Conservation (phyloP, 2,888 invertebrate genomes). For the Macropis europaea region DNA sequence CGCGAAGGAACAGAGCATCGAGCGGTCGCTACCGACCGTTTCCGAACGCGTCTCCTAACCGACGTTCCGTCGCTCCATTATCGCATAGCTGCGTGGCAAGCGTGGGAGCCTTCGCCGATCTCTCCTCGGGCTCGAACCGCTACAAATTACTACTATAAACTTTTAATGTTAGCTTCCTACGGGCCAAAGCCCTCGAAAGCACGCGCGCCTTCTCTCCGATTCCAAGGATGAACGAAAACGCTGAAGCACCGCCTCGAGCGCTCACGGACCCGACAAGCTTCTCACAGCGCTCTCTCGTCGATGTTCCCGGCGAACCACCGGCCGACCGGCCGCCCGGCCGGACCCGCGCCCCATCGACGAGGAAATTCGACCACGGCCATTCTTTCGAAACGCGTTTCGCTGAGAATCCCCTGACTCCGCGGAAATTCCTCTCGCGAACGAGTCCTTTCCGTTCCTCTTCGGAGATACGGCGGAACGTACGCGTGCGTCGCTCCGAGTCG, state of each 20-base stretch:
- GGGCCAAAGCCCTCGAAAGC: slow-evolving; percentile 50
- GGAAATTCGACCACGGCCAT: too few species aligned
- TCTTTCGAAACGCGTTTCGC: too few species aligned
- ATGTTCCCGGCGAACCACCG: too few species aligned
- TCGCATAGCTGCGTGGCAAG: slow-evolving; percentile 64
- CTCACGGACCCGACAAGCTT: too few species aligned
- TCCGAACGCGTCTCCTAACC: background rate
- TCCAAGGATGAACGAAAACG: slow-evolving; percentile 37
- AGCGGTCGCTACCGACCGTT: background rate
- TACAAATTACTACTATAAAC: slow-evolving; percentile 73
- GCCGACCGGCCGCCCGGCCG: too few species aligned
- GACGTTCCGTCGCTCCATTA: slow-evolving; percentile 56
- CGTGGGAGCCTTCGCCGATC: slow-evolving; percentile 68
- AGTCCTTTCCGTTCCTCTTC: too few species aligned
- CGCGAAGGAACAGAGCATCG: too few species aligned
- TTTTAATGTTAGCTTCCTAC: slow-evolving; percentile 64
- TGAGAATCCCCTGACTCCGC: too few species aligned
- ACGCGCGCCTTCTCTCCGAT: slow-evolving; percentile 52
- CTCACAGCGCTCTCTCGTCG: too few species aligned
- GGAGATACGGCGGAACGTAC: too few species aligned
- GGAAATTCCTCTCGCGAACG: too few species aligned
- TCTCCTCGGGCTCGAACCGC: slow-evolving; percentile 43
- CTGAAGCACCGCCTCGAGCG: background rate
- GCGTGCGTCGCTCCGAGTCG: slow-evolving; percentile 9
- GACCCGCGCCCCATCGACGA: too few species aligned